Percentiles rank a stretch among this genome's conserved stretches.
Evolutionary conservation across 2,113 vertebrate species (phyloP).

Genomic region (Pseudorectes ferrugineus): DNA sequence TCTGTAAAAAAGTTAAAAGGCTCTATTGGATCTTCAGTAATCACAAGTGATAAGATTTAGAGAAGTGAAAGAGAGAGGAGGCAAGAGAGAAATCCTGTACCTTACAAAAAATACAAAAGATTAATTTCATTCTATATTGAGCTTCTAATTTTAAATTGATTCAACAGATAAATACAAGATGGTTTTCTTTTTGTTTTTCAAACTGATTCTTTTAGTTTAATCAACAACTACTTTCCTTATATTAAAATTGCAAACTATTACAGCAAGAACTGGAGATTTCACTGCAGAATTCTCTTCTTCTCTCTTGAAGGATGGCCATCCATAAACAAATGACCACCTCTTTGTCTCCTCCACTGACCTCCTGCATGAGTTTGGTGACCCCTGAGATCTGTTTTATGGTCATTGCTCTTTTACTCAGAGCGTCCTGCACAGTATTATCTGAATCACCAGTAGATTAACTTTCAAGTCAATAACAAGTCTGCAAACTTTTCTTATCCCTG

Average conservation of each 20-base stretch:
- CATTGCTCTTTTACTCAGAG: background rate
- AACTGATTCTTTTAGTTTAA: background rate
- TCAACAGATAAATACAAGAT: background rate
- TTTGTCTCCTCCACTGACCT: background rate
- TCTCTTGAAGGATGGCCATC: background rate
- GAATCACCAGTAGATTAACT: background rate
- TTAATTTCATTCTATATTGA: background rate
- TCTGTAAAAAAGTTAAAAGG: background rate
- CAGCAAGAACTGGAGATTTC: background rate
- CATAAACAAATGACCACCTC: background rate
- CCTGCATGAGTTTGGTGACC: background rate
- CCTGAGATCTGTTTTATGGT: slow-evolving; percentile 15
- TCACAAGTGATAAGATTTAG: background rate
- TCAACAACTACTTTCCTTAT: background rate
- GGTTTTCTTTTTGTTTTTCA: background rate
- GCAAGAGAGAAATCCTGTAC: background rate
- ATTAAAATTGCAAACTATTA: background rate
- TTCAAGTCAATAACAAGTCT: background rate
- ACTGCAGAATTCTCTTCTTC: background rate
- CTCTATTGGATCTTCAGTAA: background rate
- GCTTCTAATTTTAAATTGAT: background rate
- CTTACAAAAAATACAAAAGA: background rate
- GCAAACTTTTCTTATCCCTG: background rate
- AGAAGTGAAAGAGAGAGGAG: background rate
- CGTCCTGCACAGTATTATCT: background rate